Evolutionary conservation across 2,113 vertebrate species (phyloP), one percentile per base, ranked within the genome.

Genomic region (Malurus melanocephalus): DNA sequence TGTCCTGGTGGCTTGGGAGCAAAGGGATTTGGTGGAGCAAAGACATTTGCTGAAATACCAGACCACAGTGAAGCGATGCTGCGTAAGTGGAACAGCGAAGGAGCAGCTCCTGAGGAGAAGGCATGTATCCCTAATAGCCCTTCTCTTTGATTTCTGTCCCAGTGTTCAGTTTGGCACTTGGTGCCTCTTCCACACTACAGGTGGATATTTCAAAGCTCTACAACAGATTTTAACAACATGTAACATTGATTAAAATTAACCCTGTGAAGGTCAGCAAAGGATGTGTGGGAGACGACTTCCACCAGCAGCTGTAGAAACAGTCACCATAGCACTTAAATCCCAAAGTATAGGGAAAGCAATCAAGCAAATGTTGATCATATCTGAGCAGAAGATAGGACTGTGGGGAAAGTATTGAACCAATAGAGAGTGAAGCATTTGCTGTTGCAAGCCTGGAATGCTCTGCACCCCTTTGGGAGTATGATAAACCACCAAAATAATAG

Each of bases 11-110:
- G 97, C 62, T 90, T 93, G 2, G 89, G 86, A 3, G 49, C 87
- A 2, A 97, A 95, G 78, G 95, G 94, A 56, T 98, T 98, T 21
- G 62, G 78, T 61, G 86, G 86, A 56, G 42, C 55, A 19, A 88
- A 88, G 55, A 88, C 33, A 0, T 88, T 88, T 75, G 83, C 93
- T 42, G 59, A 93, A 1, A 97, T 98, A 27, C 96, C 97, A 0
- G 96, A 96, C 43, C 72, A 30, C 28, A 97, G 97, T 0, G 95
- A 97, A 71, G 97, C 96, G 0, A 94, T 96, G 92, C 52, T 98
- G 87, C 96, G 92, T 22, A 94, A 94, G 10, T 98, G 97, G 96
- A 98, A 98, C 80, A 97, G 95, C 1, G 98, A 98, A 95, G 97
- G 97, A 30, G 97, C 97, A 10, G 97, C 96, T 24, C 97, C 98